Conservation (phyloP, 2,797 vertebrate species). For the Clamator glandarius region DNA sequence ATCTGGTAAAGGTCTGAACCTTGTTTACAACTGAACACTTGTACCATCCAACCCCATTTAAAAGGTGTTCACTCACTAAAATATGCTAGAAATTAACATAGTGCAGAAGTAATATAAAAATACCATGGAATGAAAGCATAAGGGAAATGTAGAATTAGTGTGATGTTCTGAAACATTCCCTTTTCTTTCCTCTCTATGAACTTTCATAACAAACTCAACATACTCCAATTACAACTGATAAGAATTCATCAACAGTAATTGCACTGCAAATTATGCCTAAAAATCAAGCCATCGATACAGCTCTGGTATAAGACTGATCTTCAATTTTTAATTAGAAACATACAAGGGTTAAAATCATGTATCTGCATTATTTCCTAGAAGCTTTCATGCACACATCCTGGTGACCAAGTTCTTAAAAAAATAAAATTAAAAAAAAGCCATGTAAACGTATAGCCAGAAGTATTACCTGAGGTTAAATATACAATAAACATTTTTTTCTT, state of each 20-base stretch:
- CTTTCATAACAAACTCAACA: neutral
- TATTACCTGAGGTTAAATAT: neutral
- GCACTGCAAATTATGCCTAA: neutral
- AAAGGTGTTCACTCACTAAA: neutral
- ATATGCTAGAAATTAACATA: neutral
- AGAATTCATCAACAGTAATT: neutral
- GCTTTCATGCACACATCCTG: neutral
- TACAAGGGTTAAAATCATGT: neutral
- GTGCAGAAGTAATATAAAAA: neutral
- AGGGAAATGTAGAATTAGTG: neutral
- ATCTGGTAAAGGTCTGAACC: neutral
- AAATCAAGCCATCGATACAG: neutral
- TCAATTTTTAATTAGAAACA: neutral
- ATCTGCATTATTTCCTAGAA: neutral
- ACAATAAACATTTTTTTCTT: neutral
- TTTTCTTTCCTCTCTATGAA: neutral
- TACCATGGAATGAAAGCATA: rapidly evolving
- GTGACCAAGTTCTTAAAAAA: neutral
- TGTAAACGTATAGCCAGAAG: neutral
- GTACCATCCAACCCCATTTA: neutral
- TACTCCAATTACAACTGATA: neutral
- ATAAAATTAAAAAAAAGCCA: rapidly evolving
- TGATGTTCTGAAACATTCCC: neutral
- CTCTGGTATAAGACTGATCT: neutral
- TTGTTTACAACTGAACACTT: neutral